Evolutionary conservation across 2,797 vertebrate species (phyloP).

Genomic region (Myoxocephalus aenaeus): DNA sequence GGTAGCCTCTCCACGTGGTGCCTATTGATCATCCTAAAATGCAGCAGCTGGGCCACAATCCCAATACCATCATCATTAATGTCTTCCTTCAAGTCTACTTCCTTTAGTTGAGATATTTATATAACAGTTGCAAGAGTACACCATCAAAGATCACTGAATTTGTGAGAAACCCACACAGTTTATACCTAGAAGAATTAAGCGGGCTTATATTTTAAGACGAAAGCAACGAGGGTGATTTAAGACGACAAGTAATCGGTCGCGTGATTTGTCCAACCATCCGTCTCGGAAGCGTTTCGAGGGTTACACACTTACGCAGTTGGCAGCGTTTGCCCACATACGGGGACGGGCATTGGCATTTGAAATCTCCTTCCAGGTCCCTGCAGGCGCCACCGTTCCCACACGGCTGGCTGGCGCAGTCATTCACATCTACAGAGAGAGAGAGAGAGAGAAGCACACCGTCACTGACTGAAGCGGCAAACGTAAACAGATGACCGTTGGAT

Average conservation of each 20-base stretch:
- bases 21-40: slow-evolving; percentile 39
- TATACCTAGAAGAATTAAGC: background rate
- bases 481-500: background rate
- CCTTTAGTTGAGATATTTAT: slow-evolving; percentile 3
- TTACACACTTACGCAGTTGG: slow-evolving; percentile 84
- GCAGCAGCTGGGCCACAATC: slow-evolving; percentile 32
- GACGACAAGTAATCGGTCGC: background rate
- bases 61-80: slow-evolving; percentile 20
- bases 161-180: background rate
- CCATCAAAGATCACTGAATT: background rate
- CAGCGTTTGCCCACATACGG: slow-evolving; percentile 89
- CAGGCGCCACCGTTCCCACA: slow-evolving; percentile 89
- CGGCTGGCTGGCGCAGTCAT: slow-evolving; percentile 84
- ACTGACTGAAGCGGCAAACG: background rate
- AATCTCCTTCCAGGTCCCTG: slow-evolving; percentile 85
- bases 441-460: slow-evolving; percentile 4
- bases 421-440: slow-evolving; percentile 75
- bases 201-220: background rate
- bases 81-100: slow-evolving; percentile 3
- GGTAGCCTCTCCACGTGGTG: slow-evolving; percentile 1
- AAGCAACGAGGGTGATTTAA: background rate
- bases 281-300: background rate
- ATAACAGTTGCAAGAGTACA: background rate
- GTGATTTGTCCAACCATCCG: background rate
- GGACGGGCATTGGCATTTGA: slow-evolving; percentile 87